Percentiles rank a stretch among this genome's conserved stretches.
phyloP scores from a whole-genome alignment of 2,888 invertebrate species.

The Linyphia triangularis region DNA sequence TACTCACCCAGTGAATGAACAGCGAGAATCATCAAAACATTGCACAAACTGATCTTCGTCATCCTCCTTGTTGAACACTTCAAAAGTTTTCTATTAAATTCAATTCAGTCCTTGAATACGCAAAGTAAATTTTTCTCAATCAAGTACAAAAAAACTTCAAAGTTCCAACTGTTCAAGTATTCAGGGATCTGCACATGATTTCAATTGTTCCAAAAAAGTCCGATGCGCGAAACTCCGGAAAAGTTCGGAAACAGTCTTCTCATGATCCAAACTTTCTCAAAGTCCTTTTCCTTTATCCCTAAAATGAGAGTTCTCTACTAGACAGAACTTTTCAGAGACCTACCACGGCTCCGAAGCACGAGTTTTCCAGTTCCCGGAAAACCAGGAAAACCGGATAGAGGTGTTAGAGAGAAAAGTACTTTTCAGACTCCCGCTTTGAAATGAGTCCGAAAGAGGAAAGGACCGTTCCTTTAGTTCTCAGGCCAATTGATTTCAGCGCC shows the following conservation, averaged over 20 bases:
- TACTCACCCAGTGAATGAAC: constrained; percentile 45
- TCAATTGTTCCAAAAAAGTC: neutral
- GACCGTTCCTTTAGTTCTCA: constrained; percentile 47
- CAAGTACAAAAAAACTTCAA: neutral
- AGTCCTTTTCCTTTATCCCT: neutral
- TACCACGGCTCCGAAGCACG: neutral
- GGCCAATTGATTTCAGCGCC: constrained; percentile 70
- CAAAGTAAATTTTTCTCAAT: neutral
- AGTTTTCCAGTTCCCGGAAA: neutral
- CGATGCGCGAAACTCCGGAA: constrained; percentile 1
- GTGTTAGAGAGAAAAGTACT: neutral
- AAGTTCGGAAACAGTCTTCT: constrained; percentile 10
- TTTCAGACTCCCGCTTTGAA: constrained; percentile 29
- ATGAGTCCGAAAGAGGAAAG: constrained; percentile 29
- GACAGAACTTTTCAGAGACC: neutral
- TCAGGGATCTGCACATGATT: neutral
- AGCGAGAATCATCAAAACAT: constrained; percentile 28
- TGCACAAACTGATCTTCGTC: constrained; percentile 22
- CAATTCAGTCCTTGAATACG: neutral
- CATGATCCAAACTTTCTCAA: neutral
- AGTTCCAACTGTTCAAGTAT: neutral
- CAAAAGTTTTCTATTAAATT: neutral
- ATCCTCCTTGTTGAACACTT: neutral
- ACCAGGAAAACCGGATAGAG: neutral
- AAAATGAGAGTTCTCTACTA: neutral